Base-by-base conservation (phyloP, 2,888 invertebrate species). In the Sialis fuliginosa region DNA sequence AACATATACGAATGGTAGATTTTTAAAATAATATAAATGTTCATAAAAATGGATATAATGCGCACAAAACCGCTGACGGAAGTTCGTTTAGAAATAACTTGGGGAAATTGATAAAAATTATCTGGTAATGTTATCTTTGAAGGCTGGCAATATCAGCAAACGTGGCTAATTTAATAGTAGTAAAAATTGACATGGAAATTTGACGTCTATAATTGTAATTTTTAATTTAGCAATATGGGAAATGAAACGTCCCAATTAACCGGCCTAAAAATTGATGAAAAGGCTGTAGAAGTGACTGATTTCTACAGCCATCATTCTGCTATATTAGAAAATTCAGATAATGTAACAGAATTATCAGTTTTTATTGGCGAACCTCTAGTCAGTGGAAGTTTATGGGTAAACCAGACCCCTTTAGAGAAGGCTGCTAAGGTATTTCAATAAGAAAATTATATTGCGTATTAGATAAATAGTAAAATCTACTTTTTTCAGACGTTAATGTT, bases 401-500 rank as follows among this genome's bases (percentile, higher is more conserved):
- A 69, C 10, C 72, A 75, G 51, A 77, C 80, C 6, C 83, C 85
- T 2, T 65, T 87, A 55, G 84, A 86, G 58, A 78, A 81, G 61
- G 77, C 78, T 55, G 79, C 82, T 10, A 86, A 85, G 68, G 87
- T 86, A 63, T 58, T 64, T 60, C 39, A 32, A 44, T 37, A 37
- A 37, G 7, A 10, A 10, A 37, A 37, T 6, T 37, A 37, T n/a
- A 5, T 6, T 35, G n/a, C 37, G 7, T 37, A 37, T 37, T 6
- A 37, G 12, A 37, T 6, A 7, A 5, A n/a, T 37, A 37, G 6
- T 10, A 6, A 37, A 4, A 37, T 37, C 2, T 35, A n/a, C 6
- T 37, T 37, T 37, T 72, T 75, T 47, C 64, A 91, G 90, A 87
- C 86, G 67, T 70, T 90, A 49, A 81, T 84, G 70, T 76, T 86